These are phyloP conservation scores for Pagrus major DNA, from an alignment of 2,113 vertebrate genomes.

Conservation along the genomic window DNA sequence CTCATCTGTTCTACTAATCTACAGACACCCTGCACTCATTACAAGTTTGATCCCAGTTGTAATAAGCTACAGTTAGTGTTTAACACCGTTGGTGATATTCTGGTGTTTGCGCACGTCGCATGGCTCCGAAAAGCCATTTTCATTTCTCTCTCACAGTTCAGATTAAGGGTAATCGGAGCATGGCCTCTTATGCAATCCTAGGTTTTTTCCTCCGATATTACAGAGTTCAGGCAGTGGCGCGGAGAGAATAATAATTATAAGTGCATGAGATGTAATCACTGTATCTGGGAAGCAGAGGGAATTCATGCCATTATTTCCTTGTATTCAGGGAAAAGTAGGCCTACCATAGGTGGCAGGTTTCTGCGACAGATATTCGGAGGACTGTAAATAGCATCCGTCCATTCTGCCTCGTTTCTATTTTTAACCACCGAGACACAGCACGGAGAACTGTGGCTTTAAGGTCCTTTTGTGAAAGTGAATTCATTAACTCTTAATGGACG, in stretches of 20 bases:
- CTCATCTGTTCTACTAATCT: constrained; percentile 6
- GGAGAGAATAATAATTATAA: constrained; percentile 76
- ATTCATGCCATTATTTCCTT: constrained; percentile 44
- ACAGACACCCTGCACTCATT: constrained; percentile 2
- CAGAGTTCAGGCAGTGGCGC: constrained; percentile 46
- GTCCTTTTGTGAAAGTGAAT: constrained; percentile 85
- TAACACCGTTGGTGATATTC: constrained; percentile 4
- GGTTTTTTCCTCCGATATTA: constrained; percentile 67
- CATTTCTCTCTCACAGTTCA: constrained; percentile 57
- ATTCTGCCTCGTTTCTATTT: constrained; percentile 84
- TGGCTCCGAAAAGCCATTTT: constrained; percentile 51
- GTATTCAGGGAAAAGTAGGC: constrained; percentile 43
- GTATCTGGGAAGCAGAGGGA: constrained; percentile 61
- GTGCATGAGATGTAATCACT: constrained; percentile 77
- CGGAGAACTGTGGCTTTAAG: constrained; percentile 82
- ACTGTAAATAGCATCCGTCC: constrained; percentile 83
- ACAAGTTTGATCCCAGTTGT: constrained; percentile 17
- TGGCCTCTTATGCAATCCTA: constrained; percentile 62
- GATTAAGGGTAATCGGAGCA: constrained; percentile 56
- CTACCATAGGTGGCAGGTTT: constrained; percentile 66
- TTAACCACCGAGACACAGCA: constrained; percentile 79
- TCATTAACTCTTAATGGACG: constrained; percentile 84
- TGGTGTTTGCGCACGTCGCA: constrained; percentile 31
- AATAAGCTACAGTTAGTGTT: constrained; percentile 20
- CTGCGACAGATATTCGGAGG: constrained; percentile 80